Conservation (phyloP, 2,888 invertebrate species). For the Adelphocoris suturalis region DNA sequence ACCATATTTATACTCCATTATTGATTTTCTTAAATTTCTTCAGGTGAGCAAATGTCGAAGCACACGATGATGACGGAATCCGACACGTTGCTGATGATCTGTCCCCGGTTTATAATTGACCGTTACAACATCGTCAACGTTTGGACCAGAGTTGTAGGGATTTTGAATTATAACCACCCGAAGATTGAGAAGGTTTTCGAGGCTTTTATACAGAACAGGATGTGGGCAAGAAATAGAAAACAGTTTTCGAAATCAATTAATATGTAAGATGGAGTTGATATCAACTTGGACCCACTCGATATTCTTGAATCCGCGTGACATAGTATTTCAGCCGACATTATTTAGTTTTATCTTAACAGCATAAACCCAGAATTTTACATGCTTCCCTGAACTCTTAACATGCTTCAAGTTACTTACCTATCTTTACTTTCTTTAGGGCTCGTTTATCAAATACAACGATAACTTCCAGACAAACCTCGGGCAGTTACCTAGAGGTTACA, state of each 20-base stretch:
- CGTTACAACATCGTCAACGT: slow-evolving; percentile 65
- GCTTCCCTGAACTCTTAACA: too few species aligned
- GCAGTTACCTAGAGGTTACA: too few species aligned
- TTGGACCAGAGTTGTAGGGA: slow-evolving; percentile 59
- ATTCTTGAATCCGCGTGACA: too few species aligned
- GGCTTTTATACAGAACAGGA: slow-evolving; percentile 58
- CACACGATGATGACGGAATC: slow-evolving; percentile 65
- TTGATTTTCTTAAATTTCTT: neutral
- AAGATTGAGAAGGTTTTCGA: slow-evolving; percentile 66
- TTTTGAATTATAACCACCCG: slow-evolving; percentile 63
- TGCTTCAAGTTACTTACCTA: too few species aligned
- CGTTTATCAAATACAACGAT: too few species aligned
- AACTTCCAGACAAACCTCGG: too few species aligned
- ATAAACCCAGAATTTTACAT: too few species aligned
- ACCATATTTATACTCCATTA: too few species aligned
- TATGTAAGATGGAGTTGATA: neutral
- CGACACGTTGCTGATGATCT: slow-evolving; percentile 64
- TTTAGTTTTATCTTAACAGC: too few species aligned
- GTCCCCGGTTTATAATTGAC: slow-evolving; percentile 65
- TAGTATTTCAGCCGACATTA: too few species aligned
- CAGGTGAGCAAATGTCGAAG: slow-evolving; percentile 68
- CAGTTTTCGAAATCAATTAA: slow-evolving; percentile 51
- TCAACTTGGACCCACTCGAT: too few species aligned
- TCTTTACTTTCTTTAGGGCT: too few species aligned
- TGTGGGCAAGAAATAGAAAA: slow-evolving; percentile 63